Evolutionary conservation across 2,888 invertebrate genomes (phyloP).

Genomic region (Drosophila monieri): DNA sequence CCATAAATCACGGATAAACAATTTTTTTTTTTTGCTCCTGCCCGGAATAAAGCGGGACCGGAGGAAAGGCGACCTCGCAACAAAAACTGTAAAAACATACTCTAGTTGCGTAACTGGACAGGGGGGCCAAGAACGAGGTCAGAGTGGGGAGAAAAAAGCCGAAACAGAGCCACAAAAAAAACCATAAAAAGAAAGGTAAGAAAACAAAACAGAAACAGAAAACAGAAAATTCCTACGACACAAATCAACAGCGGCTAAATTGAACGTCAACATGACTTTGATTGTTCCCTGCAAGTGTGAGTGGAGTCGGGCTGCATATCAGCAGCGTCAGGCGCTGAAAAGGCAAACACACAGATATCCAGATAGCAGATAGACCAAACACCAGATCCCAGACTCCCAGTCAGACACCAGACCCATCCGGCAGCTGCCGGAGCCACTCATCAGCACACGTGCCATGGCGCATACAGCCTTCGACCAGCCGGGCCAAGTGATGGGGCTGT

Average conservation of each 20-base stretch:
- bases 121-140: constrained; percentile 35
- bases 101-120: constrained; percentile 65
- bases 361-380: constrained; percentile 15
- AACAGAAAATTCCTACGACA: constrained; percentile 49
- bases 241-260: constrained; percentile 72
- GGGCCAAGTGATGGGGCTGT: constrained; percentile 14
- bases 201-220: constrained; percentile 18
- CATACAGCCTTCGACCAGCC: constrained; percentile 10
- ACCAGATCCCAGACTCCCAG: constrained; percentile 22
- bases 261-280: constrained; percentile 75
- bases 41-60: constrained; percentile 33
- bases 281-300: constrained; percentile 54
- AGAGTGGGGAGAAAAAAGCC: constrained; percentile 21
- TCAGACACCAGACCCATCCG: constrained; percentile 19
- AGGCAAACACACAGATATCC: constrained; percentile 36
- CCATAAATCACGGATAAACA: constrained; percentile 71
- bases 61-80: constrained; percentile 30
- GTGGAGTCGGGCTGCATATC: constrained; percentile 33
- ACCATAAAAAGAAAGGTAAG: background rate
- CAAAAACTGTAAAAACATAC: constrained; percentile 24
- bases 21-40: constrained; percentile 48
- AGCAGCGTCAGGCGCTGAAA: constrained; percentile 40
- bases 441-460: constrained; percentile 36
- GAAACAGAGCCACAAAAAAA: constrained; percentile 34
- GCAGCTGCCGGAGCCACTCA: constrained; percentile 40